Percentiles rank a stretch among this genome's conserved stretches.
Conservation (phyloP, 64 coral and sea anemone genomes). For the Hydrozoanthus tunicans region DNA sequence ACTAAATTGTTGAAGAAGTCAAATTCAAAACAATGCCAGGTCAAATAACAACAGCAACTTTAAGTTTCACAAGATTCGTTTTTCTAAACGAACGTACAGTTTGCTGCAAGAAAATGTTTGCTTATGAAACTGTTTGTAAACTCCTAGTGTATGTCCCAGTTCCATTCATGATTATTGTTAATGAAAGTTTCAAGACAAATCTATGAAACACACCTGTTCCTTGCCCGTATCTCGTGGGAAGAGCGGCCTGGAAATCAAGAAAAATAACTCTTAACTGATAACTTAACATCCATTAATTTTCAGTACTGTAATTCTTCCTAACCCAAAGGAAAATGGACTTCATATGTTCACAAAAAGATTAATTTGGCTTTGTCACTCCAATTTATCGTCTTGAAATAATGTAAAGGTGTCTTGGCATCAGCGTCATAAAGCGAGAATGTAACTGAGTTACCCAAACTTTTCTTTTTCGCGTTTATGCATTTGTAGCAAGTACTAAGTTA, state of each 20-base stretch:
- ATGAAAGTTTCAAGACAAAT: slow-evolving; percentile 6
- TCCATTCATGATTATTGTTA: not conserved
- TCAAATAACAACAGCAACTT: not conserved
- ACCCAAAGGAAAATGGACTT: not conserved
- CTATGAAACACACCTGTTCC: slow-evolving; percentile 14
- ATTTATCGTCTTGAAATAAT: no score
- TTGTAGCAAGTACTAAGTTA: no score
- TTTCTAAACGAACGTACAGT: not conserved
- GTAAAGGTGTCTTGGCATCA: no score
- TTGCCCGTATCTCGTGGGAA: not conserved
- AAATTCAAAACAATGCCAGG: not conserved
- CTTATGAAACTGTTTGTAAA: not conserved
- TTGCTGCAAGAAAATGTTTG: not conserved
- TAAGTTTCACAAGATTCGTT: not conserved
- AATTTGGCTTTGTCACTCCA: not conserved
- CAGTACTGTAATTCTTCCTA: not conserved
- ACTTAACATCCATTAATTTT: not conserved
- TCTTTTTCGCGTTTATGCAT: no score
- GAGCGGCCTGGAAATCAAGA: not conserved
- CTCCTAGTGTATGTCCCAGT: not conserved
- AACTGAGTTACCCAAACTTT: no score
- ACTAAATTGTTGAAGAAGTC: not conserved
- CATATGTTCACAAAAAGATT: not conserved
- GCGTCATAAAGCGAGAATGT: no score
- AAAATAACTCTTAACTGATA: not conserved